A percentile compares a stretch with the other conserved stretches of the same genome.
Evolutionary conservation across 2,113 vertebrate species (phyloP).

Genomic region (Lontra canadensis): DNA sequence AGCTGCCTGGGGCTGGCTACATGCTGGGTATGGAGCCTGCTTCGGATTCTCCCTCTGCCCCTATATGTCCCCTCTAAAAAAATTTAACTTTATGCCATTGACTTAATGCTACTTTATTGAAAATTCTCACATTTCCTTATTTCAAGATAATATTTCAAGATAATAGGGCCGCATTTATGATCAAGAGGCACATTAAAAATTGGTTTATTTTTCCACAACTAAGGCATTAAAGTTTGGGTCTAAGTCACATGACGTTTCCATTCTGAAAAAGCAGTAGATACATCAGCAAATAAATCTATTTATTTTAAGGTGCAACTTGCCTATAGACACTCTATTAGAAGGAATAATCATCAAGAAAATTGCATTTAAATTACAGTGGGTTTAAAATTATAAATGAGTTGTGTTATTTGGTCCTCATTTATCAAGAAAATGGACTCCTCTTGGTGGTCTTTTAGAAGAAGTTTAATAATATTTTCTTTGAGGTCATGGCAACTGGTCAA

Average conservation of each 20-base stretch:
- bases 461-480: not conserved
- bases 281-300: not conserved
- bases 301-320: not conserved
- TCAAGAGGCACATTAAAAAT: too few relatives aligned
- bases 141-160: not conserved
- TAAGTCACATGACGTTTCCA: not conserved
- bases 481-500: not conserved
- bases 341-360: constrained; percentile 8
- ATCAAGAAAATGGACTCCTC: not conserved
- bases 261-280: not conserved
- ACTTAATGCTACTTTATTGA: not conserved
- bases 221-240: not conserved
- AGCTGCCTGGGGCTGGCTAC: not conserved
- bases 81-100: constrained; percentile 32
- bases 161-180: too few relatives aligned
- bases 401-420: not conserved
- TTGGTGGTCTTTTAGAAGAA: not conserved
- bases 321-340: not conserved
- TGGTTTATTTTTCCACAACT: constrained; percentile 1
- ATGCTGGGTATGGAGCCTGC: not conserved
- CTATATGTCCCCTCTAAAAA: not conserved
- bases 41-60: not conserved
- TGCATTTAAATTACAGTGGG: not conserved
- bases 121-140: constrained; percentile 19
- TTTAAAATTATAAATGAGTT: constrained; percentile 26